Evolutionary conservation across 2,113 vertebrate species (phyloP), one percentile per base, ranked within the genome.

Genomic region (Nestor notabilis): DNA sequence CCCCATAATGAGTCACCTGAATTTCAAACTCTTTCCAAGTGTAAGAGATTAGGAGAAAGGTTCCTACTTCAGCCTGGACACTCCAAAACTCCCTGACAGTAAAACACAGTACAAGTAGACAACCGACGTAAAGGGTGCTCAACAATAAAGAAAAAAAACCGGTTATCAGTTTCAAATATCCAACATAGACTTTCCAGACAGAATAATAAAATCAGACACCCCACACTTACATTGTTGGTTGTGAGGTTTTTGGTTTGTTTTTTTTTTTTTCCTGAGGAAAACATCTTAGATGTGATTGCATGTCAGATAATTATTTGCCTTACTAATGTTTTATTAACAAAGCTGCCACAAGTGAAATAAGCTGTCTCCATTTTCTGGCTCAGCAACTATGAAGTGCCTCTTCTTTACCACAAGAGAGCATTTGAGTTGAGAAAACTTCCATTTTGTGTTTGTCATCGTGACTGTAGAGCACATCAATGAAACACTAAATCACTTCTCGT

Each of bases 291-390:
- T 95, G 52, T 78, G 94, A 97, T 84, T 91, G 87, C 63, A 90
- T 66, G 79, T 58, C 85, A 93, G 76, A 82, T 92, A 97, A 97
- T 97, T 97, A 95, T 95, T 96, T 97, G 85, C 77, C 76, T 96
- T 91, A 27, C 41, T 81, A 71, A 95, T 83, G 83, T 74, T 97
- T 96, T 95, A 97, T 97, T 96, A 98, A 96, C 94, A 96, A 97
- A 97, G 78, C 61, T 63, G 69, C 82, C 83, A 65, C 4, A 7
- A 96, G 77, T 88, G 85, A 94, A 96, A 93, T 91, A 96, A 95
- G 65, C 90, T 90, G 96, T 89, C 88, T 93, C 87, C 61, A 41
- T 53, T 63, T 95, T 91, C 89, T 94, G 93, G 66, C 97, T 97
- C 90, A 83, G 58, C 92, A 87, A 60, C 95, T 97, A 94, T 49